Base-by-base conservation (phyloP, 2,113 vertebrate genomes). In the Picathartes gymnocephalus region DNA sequence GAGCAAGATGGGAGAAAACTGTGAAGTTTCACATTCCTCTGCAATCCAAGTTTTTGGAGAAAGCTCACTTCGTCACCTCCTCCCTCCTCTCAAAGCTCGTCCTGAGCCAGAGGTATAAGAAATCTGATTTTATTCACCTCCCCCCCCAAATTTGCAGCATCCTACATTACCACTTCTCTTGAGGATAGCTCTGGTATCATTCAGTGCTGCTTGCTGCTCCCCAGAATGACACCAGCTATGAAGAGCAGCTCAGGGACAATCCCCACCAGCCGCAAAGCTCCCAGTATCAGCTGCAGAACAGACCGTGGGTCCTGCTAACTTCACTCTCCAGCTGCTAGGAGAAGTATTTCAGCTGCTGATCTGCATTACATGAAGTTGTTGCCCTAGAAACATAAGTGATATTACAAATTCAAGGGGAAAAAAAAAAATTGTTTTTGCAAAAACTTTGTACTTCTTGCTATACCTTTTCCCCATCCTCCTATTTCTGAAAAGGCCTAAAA, bases 1-100 rank as follows among this genome's bases (percentile, higher is more conserved):
- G 80, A 96, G 83, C 17, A 10, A 93, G 94, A 96, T 87, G 78
- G 94, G 66, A 92, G 93, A 95, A 95, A 96, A 91, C 93, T 96
- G 93, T 96, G 92, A 96, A 95, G 92, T 90, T 92, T 92, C 93
- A 93, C 94, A 93, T 94, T 86, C 71, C 81, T 95, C 76, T 13
- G 7, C 64, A 92, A 71, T 94, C 94, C 88, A 88, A 96, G 85
- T 81, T 73, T 77, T 76, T 90, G 88, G 68, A 95, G 85, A 94
- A 86, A 92, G 44, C 87, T 68, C 90, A 39, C 64, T 80, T 82
- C 6, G 1, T 71, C 96, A 92, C 81, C 81, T 90, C 94, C 93
- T 92, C 90, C 94, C 81, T 87, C 51, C 45, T 77, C 58, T 47
- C 50, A 77, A 58, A 83, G 85, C 33, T 78, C 64, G 56, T 54